Base-by-base conservation (phyloP, 1,140 invertebrate species). In the Formica exsecta region DNA sequence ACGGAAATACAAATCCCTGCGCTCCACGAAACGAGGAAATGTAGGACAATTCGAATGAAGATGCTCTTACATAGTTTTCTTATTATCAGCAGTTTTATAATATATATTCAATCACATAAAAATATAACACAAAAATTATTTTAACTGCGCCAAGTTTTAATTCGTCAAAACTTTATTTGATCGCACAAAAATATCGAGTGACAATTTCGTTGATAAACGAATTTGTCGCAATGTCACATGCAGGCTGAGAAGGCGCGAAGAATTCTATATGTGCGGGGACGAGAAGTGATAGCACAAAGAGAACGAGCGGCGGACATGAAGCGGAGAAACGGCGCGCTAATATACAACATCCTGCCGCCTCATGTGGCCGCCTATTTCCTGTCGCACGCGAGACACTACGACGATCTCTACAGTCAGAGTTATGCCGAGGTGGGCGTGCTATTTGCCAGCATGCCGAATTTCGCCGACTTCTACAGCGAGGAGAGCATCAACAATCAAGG, bases 401-500 rank as follows among this genome's bases (percentile, higher is more conserved):
- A 98, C 92, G 98, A 99, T 94, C 96, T 99, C 16, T 99, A 99
- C 95, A 98, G 98, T 76, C 98, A 99, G 94, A 98, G 98, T 95
- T 99, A 98, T 94, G 97, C 98, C 0, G 98, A 98, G 92, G 98
- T 99, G 29, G 98, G 98, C 48, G 98, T 99, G 8, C 95, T 99
- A 4, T 99, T 99, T 94, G 98, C 98, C 44, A 98, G 98, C 64
- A 99, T 99, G 98, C 98, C 98, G 54, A 99, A 99, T 94, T 99
- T 99, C 94, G 89, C 96, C 96, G 98, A 99, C 95, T 99, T 99
- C 93, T 99, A 99, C 94, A 98, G 98, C 44, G 98, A 99, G 96
- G 98, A 99, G 93, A 98, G 97, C 22, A 98, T 99, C 19, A 99
- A 99, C 94, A 99, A 99, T 95, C 98, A 99, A 96, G 99, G 99